Evolutionary conservation across 37 sponge, comb jelly and placozoan genomes (phyloP), one percentile per base, ranked within the genome.

Genomic region (Cladorhizidae sp.): DNA sequence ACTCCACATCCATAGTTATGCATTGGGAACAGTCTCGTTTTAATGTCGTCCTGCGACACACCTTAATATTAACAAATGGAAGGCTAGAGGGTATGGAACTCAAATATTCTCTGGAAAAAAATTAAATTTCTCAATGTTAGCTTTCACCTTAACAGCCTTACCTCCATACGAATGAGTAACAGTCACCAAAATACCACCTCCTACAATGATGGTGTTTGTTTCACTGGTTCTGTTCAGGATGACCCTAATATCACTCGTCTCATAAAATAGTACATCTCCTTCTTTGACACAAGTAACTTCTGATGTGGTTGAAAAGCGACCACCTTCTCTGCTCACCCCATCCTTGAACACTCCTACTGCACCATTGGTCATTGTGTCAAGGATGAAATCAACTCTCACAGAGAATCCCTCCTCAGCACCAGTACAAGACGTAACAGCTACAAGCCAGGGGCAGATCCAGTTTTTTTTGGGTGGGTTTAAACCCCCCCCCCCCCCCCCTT

Each of bases 371-470:
- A 80, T 31, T 22, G 50, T 35, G 0, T 65, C 39, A 18, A 40
- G 17, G 33, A 80, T 63, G 55, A 76, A 89, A 55, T 89, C 85
- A 6, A 74, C 90, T 45, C 70, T 73, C n/a, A 89, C 63, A 23
- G 69, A 65, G 36, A 89, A 74, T n/a, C 49, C 45, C 2, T 25
- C 40, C 7, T 22, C 50, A 29, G 0, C 40, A 18, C 28, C 75
- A 11, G 75, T 57, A 33, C 90, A 89, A 0, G 74, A 50, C 17
- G 67, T 23, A 0, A 79, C 71, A 14, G 83, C 20, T 0, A 50
- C 38, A 38, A n/a, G n/a, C n/a, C n/a, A n/a, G n/a, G n/a, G n/a
- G n/a, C n/a, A n/a, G n/a, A n/a, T n/a, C n/a, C n/a, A n/a, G n/a
- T n/a, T n/a, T n/a, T n/a, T n/a, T n/a, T n/a, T n/a, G n/a, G n/a